Evolutionary conservation across 2,888 invertebrate genomes (phyloP), one percentile per base, ranked within the genome.

Genomic region (Spilarctia lutea): DNA sequence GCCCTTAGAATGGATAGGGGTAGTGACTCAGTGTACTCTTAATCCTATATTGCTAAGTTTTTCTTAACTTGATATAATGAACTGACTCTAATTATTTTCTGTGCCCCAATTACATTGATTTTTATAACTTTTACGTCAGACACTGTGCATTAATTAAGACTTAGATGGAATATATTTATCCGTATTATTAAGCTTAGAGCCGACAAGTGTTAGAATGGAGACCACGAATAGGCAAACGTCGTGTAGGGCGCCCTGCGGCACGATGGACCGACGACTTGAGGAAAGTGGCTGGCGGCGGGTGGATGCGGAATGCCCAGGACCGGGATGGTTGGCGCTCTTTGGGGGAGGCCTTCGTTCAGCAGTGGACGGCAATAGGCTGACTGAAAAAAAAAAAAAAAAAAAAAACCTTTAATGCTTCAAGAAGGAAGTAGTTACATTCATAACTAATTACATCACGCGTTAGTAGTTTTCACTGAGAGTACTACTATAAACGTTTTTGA

Each of bases 401-500:
- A n/a, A n/a, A n/a, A n/a, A n/a, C n/a, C n/a, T n/a, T 27, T 48
- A 65, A 68, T 73, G 52, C 20, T 8, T 56, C 39, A 65, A 66
- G 45, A 45, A 71, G 74, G 71, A 70, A 74, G 67, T 33, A 39
- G 56, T 74, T 66, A 71, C 74, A 71, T 74, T 74, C 71, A 63
- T 33, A 69, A 72, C 65, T 68, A 48, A 56, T 13, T 30, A 52
- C 70, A 27, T 75, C 69, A 75, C 69, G 16, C 27, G 65, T 48
- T 72, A 18, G 20, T 69, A 63, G 72, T 75, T 77, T 83, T 77
- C 74, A 72, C 78, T 76, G 68, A 65, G n/a, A 76, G 68, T 75
- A 76, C 70, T 76, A 76, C 70, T 68, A 77, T 71, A 74, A 74
- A 73, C 76, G 74, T 79, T 75, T 83, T 83, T 72, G 78, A 84